Conservation (phyloP, 2,113 vertebrate species). For the Falcunculus frontatus region DNA sequence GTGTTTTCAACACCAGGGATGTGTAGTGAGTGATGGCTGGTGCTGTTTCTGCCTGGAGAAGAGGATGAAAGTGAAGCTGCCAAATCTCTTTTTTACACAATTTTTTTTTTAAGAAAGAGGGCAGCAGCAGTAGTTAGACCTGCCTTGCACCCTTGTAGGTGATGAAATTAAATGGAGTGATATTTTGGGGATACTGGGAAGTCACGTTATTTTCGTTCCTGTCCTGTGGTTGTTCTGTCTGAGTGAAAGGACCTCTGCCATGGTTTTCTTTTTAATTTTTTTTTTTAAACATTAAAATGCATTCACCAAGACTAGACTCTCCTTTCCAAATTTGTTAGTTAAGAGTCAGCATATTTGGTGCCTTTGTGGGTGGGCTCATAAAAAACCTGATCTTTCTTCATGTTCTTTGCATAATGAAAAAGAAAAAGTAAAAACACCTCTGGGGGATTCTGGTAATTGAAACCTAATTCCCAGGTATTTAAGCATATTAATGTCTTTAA, state of each 20-base stretch:
- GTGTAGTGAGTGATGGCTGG: background rate
- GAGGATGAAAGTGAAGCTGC: background rate
- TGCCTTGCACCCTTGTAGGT: background rate
- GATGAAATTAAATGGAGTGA: background rate
- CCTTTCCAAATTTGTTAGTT: background rate
- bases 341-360: slow-evolving; percentile 11
- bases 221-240: background rate
- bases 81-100: background rate
- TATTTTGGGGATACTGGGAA: background rate
- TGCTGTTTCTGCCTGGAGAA: background rate
- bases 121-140: background rate
- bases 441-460: background rate
- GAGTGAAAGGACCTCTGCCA: background rate
- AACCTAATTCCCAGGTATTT: slow-evolving; percentile 37
- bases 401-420: slow-evolving; percentile 38
- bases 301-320: background rate
- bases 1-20: background rate
- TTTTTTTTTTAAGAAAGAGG: background rate
- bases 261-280: background rate
- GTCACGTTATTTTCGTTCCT: background rate
- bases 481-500: slow-evolving; percentile 13
- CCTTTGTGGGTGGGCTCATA: slow-evolving; percentile 41
- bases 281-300: background rate
- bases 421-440: slow-evolving; percentile 26
- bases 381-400: slow-evolving; percentile 21